Evolutionary conservation across 2,888 invertebrate species (phyloP).

Genomic region (Nymphalis polychloros): DNA sequence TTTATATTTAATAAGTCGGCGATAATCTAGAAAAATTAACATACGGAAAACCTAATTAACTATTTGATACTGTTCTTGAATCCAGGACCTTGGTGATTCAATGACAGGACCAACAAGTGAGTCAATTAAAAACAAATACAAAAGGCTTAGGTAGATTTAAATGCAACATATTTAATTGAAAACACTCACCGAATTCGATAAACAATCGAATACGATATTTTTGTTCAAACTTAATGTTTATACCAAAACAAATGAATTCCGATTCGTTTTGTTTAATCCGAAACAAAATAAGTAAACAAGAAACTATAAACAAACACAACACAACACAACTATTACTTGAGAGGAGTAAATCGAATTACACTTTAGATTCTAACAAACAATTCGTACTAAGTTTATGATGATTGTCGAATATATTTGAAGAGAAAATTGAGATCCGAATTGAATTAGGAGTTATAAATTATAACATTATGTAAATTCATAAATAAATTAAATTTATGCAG

Average conservation of each 20-base stretch:
- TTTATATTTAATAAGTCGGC: too few species aligned
- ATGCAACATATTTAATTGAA: background rate
- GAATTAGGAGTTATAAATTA: constrained; percentile 17
- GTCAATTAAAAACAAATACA: too few species aligned
- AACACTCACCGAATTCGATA: background rate
- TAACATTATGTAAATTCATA: background rate
- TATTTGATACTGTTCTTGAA: too few species aligned
- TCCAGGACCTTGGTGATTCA: too few species aligned
- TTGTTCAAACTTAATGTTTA: background rate
- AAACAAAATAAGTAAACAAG: constrained; percentile 16
- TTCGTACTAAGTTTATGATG: constrained; percentile 26
- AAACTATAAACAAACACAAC: constrained; percentile 4
- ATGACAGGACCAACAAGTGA: too few species aligned
- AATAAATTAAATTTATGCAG: too few species aligned
- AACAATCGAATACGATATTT: background rate
- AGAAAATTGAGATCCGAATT: constrained; percentile 13
- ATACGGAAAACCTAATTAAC: too few species aligned
- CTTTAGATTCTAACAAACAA: constrained; percentile 27
- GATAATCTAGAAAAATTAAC: too few species aligned
- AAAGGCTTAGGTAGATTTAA: too few species aligned
- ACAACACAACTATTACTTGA: constrained; percentile 9
- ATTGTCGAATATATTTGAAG: constrained; percentile 18
- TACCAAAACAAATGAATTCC: background rate
- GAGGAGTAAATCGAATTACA: constrained; percentile 27
- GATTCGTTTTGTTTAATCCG: constrained; percentile 14